Evolutionary conservation across 92 coral and sea anemone genomes (phyloP), one percentile per base, ranked within the genome.

Genomic region (Meandrina meandrites): DNA sequence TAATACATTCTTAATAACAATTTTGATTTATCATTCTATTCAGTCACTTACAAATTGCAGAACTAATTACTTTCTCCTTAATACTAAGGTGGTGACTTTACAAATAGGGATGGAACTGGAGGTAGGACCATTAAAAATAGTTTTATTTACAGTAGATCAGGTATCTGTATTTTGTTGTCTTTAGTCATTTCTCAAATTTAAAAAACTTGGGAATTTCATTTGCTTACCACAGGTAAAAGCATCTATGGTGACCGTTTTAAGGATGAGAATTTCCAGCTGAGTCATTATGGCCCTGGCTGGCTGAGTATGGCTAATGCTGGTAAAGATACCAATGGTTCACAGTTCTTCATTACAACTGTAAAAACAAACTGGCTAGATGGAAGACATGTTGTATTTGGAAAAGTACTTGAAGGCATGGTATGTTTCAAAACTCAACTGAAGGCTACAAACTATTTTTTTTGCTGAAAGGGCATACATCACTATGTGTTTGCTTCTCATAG

Each of bases 231-330:
- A 92, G 98, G 98, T 27, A 93, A 94, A 36, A 95, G 98, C 88
- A 95, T 95, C 76, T 95, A 95, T 91, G 98, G 98, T 35, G 98
- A 93, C 21, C 79, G 89, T 30, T 95, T 95, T 83, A 82, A 75
- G 22, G 98, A 95, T 86, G 98, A 95, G 84, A 95, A 95, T 91
- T 95, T 95, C 76, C 86, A 95, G 47, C 89, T 95, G 58, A 70
- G 77, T 19, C 98, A 95, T 56, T 89, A 92, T 87, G 98, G 93
- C 14, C 89, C 97, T 58, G 98, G 98, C 1, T 96, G 95, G 95
- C 76, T 96, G 56, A 96, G 98, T 78, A 96, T 96, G 98, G 98
- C 98, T 5, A 96, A 96, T 94, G 98, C 98, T 18, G 98, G 98
- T 48, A 92, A 94, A 84, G 98, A 96, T 68, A 96, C 98, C 31